Percentiles rank a stretch among this genome's conserved stretches.
phyloP scores from a whole-genome alignment of 35 echinoderm and acorn worm genomes.

The Patiria miniata region DNA sequence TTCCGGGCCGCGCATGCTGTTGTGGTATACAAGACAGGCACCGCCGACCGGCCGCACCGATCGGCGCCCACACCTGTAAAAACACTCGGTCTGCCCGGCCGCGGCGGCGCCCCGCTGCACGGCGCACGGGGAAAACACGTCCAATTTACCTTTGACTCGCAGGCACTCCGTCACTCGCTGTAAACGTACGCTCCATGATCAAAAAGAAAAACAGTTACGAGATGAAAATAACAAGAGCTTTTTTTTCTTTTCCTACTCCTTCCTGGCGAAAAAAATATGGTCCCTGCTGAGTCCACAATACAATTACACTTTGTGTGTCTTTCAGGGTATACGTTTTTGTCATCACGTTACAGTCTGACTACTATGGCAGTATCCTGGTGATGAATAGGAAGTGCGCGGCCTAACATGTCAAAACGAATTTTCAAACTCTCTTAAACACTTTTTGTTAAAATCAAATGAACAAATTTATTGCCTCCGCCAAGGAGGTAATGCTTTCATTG shows the following conservation, averaged over 20 bases:
- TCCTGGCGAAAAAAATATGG: not conserved
- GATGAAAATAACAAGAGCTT: not conserved
- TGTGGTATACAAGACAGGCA: too few species aligned
- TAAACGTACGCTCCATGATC: not conserved
- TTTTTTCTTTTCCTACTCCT: not conserved
- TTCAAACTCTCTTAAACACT: too few species aligned
- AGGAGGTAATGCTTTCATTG: too few species aligned
- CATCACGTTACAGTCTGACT: too few species aligned
- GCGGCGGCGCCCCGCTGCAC: not conserved
- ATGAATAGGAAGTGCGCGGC: too few species aligned
- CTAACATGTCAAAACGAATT: too few species aligned
- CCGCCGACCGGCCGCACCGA: not conserved
- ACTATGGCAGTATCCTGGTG: too few species aligned
- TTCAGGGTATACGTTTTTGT: too few species aligned
- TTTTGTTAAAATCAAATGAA: too few species aligned
- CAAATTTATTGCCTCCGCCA: too few species aligned
- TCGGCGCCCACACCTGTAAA: conserved; percentile 23
- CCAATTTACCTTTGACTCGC: conserved; percentile 9
- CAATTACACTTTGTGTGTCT: not conserved
- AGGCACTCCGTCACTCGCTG: conserved; percentile 10
- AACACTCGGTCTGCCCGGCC: not conserved
- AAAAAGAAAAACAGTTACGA: not conserved
- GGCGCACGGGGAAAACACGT: not conserved
- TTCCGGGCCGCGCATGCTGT: too few species aligned
- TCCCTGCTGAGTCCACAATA: not conserved